Evolutionary conservation across 2,888 invertebrate species (phyloP), one percentile per base, ranked within the genome.

Genomic region (Rhagonycha fulva): DNA sequence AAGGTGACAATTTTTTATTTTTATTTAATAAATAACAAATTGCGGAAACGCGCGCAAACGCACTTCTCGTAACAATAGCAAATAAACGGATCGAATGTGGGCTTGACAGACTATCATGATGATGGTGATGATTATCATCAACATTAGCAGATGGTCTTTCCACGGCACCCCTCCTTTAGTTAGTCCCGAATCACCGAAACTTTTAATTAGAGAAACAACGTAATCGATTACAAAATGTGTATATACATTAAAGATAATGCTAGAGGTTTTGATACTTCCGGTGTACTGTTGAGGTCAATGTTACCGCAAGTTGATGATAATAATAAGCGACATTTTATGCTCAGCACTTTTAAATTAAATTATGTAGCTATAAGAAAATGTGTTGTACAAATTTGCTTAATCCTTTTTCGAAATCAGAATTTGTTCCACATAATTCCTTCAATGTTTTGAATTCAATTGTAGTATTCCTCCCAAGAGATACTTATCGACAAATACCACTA

Each of bases 61-160:
- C 66, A 70, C 72, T 30, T 67, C 67, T 19, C 23, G 61, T 62
- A 47, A 73, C 74, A 76, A 74, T 74, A 73, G 71, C 71, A 73
- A 67, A 72, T 68, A 76, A 72, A 75, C 76, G 78, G 80, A 80
- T 80, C 78, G 79, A 77, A 78, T n/a, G 75, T 80, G 79, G 79
- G 80, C 67, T 73, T 60, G 73, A 73, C 74, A 76, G 61, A 66
- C 28, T 61, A 76, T 66, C 60, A 70, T n/a, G 81, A 80, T 80
- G 82, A 82, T 66, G 12, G 26, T 66, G 24, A 24, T 66, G 62
- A 76, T 69, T 24, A 70, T 14, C 81, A 81, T 68, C 24, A 70
- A 19, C 81, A 79, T 81, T 82, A 81, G 82, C 83, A 84, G 83
- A 84, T 84, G 83, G 82, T 83, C 81, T 80, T 79, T 83, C 83